A percentile compares a stretch with the other conserved stretches of the same genome.
phyloP scores from a whole-genome alignment of 2,113 vertebrate genomes.

The Geothlypis trichas region DNA sequence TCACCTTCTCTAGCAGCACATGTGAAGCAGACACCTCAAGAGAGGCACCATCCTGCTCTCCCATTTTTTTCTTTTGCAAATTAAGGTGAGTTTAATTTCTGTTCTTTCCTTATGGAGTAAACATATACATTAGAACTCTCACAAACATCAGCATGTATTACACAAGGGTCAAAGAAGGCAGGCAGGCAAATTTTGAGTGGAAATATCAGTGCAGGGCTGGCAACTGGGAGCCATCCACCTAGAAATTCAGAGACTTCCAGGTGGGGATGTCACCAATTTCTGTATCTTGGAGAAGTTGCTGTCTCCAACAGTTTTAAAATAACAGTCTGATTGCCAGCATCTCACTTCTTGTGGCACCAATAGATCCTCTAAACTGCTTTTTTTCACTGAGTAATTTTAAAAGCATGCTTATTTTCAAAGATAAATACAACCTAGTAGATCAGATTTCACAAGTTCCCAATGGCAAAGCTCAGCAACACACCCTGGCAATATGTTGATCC shows the following conservation, averaged over 20 bases:
- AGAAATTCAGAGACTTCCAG: neutral
- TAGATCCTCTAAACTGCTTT: neutral
- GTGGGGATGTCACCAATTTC: neutral
- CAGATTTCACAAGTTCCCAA: neutral
- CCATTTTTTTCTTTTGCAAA: neutral
- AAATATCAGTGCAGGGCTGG: neutral
- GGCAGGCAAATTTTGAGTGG: neutral
- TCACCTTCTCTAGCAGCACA: neutral
- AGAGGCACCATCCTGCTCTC: neutral
- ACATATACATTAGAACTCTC: neutral
- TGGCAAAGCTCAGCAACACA: neutral
- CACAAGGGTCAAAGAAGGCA: neutral
- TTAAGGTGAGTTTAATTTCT: neutral
- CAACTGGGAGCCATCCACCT: neutral
- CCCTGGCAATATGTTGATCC: accelerated
- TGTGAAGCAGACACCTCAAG: neutral
- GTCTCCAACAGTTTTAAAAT: neutral
- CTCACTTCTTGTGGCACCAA: neutral
- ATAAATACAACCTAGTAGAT: neutral
- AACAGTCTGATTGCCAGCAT: neutral
- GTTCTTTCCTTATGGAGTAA: neutral
- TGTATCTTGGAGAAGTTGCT: neutral
- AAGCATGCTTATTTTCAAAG: neutral
- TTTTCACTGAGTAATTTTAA: neutral
- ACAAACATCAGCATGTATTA: neutral